Evolutionary conservation across 2,888 invertebrate genomes (phyloP).

Genomic region (Plebejus melissa): DNA sequence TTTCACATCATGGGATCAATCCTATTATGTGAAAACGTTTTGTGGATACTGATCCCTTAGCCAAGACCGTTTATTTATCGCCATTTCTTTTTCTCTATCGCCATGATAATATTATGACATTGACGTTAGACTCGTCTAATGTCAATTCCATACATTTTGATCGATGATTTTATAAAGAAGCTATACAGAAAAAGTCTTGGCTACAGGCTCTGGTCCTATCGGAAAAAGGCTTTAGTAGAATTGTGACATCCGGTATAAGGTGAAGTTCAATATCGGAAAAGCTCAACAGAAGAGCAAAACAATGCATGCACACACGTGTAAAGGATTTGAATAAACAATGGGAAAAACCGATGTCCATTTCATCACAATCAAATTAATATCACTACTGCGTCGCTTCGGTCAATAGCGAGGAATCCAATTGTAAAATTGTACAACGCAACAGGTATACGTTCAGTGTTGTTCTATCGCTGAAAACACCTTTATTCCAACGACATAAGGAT

Average conservation of each 20-base stretch:
- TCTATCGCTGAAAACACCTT: neutral
- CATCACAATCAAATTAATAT: conserved; percentile 11
- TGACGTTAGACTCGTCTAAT: too few relatives aligned
- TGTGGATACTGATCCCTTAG: too few relatives aligned
- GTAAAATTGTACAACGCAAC: conserved; percentile 8
- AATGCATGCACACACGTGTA: conserved; percentile 2
- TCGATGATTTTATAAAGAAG: too few relatives aligned
- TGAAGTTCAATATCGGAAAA: conserved; percentile 14
- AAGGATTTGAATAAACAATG: conserved; percentile 2
- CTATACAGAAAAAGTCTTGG: too few relatives aligned
- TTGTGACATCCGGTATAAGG: neutral
- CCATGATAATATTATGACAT: too few relatives aligned
- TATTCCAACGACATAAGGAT: neutral
- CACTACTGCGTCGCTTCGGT: neutral
- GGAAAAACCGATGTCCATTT: conserved; percentile 7
- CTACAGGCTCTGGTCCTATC: neutral
- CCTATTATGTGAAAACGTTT: neutral
- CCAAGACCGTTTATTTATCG: too few relatives aligned
- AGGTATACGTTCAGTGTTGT: neutral
- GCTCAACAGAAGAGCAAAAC: neutral
- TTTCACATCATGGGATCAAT: neutral
- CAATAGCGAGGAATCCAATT: neutral
- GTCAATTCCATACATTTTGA: too few relatives aligned
- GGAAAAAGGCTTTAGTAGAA: neutral
- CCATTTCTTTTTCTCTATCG: too few relatives aligned